These are phyloP conservation scores for Psammodynastes pulverulentus DNA, from an alignment of 2,113 vertebrate genomes.

Conservation along the genomic window DNA sequence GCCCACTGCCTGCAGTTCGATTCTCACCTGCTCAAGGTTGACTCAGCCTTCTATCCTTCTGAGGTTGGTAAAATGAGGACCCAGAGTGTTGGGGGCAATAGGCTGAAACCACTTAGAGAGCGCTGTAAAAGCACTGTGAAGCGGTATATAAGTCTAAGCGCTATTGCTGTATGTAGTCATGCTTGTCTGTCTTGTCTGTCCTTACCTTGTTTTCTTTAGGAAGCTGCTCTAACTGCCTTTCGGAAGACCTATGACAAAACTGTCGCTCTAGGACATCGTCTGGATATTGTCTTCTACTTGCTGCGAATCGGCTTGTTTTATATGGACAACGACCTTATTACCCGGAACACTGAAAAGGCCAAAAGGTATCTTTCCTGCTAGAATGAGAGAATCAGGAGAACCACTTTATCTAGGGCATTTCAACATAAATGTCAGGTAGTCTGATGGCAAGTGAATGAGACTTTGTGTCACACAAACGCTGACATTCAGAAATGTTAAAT, in stretches of 20 bases:
- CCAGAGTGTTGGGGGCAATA: not conserved
- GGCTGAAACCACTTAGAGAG: not conserved
- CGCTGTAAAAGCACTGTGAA: not conserved
- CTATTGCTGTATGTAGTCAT: not conserved
- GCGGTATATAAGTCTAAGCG: not conserved
- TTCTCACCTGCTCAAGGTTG: not conserved
- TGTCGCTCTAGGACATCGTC: slow-evolving; percentile 89
- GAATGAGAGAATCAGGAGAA: not conserved
- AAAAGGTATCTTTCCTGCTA: slow-evolving; percentile 79
- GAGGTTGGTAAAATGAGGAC: not conserved
- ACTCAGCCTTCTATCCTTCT: not conserved
- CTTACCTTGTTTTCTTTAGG: slow-evolving; percentile 68
- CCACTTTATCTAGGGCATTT: not conserved
- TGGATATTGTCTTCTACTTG: slow-evolving; percentile 98
- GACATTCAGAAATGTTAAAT: not conserved
- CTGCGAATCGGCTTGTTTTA: slow-evolving; percentile 96
- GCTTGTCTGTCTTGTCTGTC: not conserved
- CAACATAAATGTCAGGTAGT: not conserved
- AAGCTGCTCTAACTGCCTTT: slow-evolving; percentile 90
- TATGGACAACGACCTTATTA: slow-evolving; percentile 98
- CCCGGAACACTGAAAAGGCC: slow-evolving; percentile 95
- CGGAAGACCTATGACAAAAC: slow-evolving; percentile 98
- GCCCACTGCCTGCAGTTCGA: not conserved
- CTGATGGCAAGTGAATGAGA: not conserved
- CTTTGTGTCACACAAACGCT: not conserved